phyloP scores from a whole-genome alignment of 1,140 invertebrate species.

The Papilio polyxenes region DNA sequence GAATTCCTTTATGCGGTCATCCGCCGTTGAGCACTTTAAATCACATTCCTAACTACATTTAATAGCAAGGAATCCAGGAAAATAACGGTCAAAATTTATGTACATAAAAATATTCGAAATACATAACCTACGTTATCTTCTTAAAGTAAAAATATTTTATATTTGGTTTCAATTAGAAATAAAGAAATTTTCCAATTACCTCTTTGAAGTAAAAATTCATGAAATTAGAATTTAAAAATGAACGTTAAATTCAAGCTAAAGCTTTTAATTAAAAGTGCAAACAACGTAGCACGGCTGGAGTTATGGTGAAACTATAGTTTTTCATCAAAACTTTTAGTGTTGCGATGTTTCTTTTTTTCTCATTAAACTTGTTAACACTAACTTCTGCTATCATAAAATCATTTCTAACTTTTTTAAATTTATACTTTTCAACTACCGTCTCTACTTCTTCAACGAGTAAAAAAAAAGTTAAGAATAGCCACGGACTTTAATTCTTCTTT shows the following conservation, averaged over 20 bases:
- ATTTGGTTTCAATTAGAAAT: background rate
- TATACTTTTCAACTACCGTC: background rate
- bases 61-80: background rate
- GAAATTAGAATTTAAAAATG: conserved; percentile 10
- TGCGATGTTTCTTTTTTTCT: background rate
- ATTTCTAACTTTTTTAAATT: background rate
- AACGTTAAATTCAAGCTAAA: background rate
- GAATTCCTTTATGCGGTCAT: conserved; percentile 2
- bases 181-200: background rate
- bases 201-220: background rate
- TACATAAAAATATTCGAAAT: background rate
- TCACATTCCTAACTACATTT: conserved; percentile 5
- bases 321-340: conserved; percentile 7
- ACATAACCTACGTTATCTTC: background rate
- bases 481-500: too few species aligned
- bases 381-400: background rate
- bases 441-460: too few species aligned
- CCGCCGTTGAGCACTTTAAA: conserved; percentile 9
- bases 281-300: background rate
- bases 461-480: too few species aligned
- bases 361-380: conserved; percentile 7
- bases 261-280: conserved; percentile 16
- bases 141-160: background rate
- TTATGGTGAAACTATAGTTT: conserved; percentile 12
- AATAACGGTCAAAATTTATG: background rate